Conservation (phyloP, 2,113 vertebrate genomes). For the Microtus richardsoni region DNA sequence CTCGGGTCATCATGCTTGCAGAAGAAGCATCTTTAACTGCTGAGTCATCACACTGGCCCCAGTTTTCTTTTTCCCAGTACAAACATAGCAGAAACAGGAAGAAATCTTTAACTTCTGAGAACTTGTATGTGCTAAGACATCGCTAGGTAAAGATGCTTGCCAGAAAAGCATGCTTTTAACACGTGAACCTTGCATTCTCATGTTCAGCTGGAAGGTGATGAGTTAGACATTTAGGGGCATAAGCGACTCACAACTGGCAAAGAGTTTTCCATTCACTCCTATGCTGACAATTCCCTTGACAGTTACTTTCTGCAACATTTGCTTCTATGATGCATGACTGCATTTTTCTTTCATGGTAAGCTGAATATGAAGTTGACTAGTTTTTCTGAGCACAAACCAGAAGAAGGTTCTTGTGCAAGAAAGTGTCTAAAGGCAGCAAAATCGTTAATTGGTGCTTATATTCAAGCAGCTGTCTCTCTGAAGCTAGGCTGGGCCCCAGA, state of each 20-base stretch:
- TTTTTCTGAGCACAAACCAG: slow-evolving; percentile 64
- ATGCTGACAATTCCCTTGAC: not conserved
- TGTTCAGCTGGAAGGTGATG: not conserved
- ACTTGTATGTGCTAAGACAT: not conserved
- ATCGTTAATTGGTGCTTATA: slow-evolving; percentile 72
- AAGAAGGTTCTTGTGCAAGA: slow-evolving; percentile 50
- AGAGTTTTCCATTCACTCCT: not conserved
- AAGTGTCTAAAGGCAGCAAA: slow-evolving; percentile 13
- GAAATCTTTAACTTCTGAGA: slow-evolving; percentile 6
- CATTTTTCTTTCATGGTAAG: not conserved
- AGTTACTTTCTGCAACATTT: not conserved
- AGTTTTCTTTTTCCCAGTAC: not conserved
- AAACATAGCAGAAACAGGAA: not conserved
- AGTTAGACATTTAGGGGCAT: not conserved
- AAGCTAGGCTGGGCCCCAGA: not conserved
- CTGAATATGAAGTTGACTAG: slow-evolving; percentile 42
- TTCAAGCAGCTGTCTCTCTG: slow-evolving; percentile 66
- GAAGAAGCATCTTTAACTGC: not conserved
- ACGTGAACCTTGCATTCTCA: not conserved
- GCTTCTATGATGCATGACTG: not conserved
- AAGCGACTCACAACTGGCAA: not conserved
- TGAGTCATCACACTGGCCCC: not conserved
- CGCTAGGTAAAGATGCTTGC: not conserved
- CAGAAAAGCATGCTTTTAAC: not conserved
- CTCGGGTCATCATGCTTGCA: not conserved